Evolutionary conservation across 30 jellyfish, hydroid and myxozoan genomes (phyloP).

Genomic region (Rhopilema esculentum): DNA sequence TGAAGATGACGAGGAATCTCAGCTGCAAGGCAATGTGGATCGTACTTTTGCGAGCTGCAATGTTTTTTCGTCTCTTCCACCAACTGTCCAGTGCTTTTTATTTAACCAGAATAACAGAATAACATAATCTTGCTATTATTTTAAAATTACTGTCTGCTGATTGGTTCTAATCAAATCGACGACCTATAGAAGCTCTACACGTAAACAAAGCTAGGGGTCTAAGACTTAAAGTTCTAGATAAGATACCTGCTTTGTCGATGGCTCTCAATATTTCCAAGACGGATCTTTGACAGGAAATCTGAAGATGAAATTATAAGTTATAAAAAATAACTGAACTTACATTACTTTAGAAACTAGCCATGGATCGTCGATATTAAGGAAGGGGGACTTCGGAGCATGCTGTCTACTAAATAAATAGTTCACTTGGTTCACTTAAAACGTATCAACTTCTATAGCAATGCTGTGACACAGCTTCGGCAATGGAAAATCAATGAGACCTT

Average conservation of each 20-base stretch:
- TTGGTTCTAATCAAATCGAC: background rate
- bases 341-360: background rate
- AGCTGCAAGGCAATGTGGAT: no score
- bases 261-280: conserved; percentile 28
- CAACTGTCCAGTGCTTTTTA: no score
- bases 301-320: conserved; percentile 53
- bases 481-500: no score
- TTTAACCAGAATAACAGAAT: no score
- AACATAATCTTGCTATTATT: no score
- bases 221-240: conserved; percentile 25
- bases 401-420: background rate
- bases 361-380: background rate
- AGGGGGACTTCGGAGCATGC: background rate
- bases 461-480: no score
- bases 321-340: conserved; percentile 1
- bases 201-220: background rate
- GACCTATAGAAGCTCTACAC: background rate
- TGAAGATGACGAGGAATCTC: no score
- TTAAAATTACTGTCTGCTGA: background rate
- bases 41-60: no score
- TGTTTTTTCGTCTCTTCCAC: no score
- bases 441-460: no score
- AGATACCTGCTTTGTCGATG: conserved; percentile 28
- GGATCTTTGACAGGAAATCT: conserved; percentile 56
- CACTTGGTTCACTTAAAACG: no score